A percentile compares a stretch with the other conserved stretches of the same genome.
phyloP scores from a whole-genome alignment of 2,113 vertebrate species.

The Tupaia chinensis region DNA sequence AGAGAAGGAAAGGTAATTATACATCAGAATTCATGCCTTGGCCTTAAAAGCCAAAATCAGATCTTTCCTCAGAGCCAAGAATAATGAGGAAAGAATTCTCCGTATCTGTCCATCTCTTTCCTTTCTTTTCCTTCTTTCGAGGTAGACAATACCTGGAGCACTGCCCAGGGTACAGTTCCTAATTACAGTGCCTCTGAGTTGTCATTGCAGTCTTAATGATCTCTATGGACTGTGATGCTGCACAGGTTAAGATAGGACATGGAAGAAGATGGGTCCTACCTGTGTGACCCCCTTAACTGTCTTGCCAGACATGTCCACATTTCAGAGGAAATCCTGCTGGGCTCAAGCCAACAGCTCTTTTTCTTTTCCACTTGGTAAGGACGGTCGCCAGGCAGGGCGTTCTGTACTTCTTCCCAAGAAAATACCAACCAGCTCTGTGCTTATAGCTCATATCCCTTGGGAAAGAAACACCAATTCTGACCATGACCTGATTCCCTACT shows the following conservation, averaged over 20 bases:
- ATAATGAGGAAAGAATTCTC: conserved; percentile 67
- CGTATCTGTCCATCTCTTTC: conserved; percentile 49
- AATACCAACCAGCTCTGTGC: not conserved
- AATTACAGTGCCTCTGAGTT: not conserved
- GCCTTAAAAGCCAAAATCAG: conserved; percentile 40
- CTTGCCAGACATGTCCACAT: not conserved
- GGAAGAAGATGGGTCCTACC: not conserved
- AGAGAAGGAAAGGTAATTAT: conserved; percentile 6
- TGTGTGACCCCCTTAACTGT: conserved; percentile 15
- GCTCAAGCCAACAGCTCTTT: not conserved
- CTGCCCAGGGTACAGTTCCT: conserved; percentile 37
- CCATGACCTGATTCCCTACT: not conserved
- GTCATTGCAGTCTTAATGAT: conserved; percentile 50
- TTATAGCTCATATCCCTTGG: not conserved
- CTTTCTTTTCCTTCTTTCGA: conserved; percentile 13
- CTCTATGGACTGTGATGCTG: not conserved
- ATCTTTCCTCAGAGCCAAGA: conserved; percentile 69
- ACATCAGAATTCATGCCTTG: not conserved
- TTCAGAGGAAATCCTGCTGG: conserved; percentile 51
- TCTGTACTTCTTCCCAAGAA: not conserved
- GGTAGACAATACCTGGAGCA: conserved; percentile 64
- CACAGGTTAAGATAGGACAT: not conserved
- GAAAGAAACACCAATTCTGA: not conserved
- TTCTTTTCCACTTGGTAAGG: not conserved
- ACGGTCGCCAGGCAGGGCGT: not conserved